These are phyloP conservation scores for Drosophila imparisetae DNA, from an alignment of 2,888 invertebrate species.

Conservation along the genomic window DNA sequence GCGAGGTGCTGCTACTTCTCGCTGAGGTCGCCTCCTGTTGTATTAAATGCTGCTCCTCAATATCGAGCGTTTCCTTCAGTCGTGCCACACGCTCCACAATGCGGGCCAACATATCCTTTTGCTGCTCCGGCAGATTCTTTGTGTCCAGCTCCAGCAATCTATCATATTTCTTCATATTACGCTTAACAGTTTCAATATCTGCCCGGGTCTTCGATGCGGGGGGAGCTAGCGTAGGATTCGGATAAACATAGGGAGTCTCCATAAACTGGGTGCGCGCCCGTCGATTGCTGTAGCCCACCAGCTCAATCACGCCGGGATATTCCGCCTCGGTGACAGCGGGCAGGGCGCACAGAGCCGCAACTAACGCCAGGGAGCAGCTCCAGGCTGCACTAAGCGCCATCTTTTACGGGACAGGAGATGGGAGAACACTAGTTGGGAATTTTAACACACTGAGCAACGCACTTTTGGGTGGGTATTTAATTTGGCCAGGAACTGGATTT, in stretches of 20 bases:
- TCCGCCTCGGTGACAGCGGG: conserved; percentile 55
- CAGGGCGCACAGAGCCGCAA: conserved; percentile 40
- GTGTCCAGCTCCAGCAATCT: conserved; percentile 83
- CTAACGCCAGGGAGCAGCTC: conserved; percentile 54
- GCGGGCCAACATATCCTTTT: conserved; percentile 84
- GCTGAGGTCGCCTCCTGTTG: conserved; percentile 56
- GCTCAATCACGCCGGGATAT: conserved; percentile 84
- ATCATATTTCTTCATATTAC: conserved; percentile 84
- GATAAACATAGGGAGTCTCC: conserved; percentile 40
- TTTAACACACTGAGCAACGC: conserved; percentile 25
- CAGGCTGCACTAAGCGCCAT: conserved; percentile 69
- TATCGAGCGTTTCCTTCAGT: conserved; percentile 83
- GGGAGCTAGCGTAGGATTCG: conserved; percentile 64
- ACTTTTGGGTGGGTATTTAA: conserved; percentile 14
- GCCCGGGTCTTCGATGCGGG: conserved; percentile 82
- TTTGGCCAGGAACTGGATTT: conserved; percentile 15
- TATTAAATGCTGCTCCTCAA: conserved; percentile 72
- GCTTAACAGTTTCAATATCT: conserved; percentile 84
- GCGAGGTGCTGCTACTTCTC: conserved; percentile 35
- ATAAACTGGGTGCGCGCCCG: conserved; percentile 82
- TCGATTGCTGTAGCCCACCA: conserved; percentile 83
- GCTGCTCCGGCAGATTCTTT: conserved; percentile 83
- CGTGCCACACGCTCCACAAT: conserved; percentile 84
- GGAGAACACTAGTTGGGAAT: conserved; percentile 2
- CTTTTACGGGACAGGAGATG: conserved; percentile 9